Evolutionary conservation across 2,888 invertebrate genomes (phyloP), one percentile per base, ranked within the genome.

Genomic region (Strigamia maritima): DNA sequence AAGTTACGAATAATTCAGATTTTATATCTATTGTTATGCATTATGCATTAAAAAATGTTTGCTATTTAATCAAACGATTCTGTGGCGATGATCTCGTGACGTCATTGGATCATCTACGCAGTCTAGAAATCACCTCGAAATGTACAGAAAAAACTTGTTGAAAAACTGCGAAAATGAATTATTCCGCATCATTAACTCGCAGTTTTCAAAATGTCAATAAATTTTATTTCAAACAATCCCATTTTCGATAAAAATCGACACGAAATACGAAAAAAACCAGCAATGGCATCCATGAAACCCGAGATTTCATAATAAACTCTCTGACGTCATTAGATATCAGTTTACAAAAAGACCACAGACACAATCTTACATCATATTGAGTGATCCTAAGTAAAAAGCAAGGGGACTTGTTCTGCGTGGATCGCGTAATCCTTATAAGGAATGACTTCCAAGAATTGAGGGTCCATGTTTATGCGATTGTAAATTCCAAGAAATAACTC

Each of bases 391-490:
- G 14, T 49, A 10, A 3, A 19, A 49, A 16, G 19, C 49, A 2
- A 16, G 12, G 19, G 12, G 60, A 60, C 22, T 60, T 12, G 10
- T 60, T 24, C 60, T n/a, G 19, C 3, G 22, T 1, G 10, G 6
- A 60, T 12, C 19, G 60, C 10, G n/a, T 19, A 8, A 19, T 19
- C 60, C 60, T 60, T 60, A 60, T 22, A 60, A 60, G 60, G 60
- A 24, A 19, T 6, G 24, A 12, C 19, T 60, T 60, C 60, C 60
- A 60, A 12, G 60, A 60, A 60, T 6, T 22, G 60, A 60, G 60
- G 60, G 19, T 60, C 60, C 60, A 60, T 60, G 60, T 60, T 60
- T 60, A 24, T 60, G 60, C 60, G 60, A 60, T 60, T 24, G 60
- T 24, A 60, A 60, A 60, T 60, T 60, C 60, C 60, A 22, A 60